A percentile compares a stretch with the other conserved stretches of the same genome.
These are phyloP conservation scores for Tokudaia tokunoshimensis DNA, from an alignment of 2,797 vertebrate species.

Conservation along the genomic window DNA sequence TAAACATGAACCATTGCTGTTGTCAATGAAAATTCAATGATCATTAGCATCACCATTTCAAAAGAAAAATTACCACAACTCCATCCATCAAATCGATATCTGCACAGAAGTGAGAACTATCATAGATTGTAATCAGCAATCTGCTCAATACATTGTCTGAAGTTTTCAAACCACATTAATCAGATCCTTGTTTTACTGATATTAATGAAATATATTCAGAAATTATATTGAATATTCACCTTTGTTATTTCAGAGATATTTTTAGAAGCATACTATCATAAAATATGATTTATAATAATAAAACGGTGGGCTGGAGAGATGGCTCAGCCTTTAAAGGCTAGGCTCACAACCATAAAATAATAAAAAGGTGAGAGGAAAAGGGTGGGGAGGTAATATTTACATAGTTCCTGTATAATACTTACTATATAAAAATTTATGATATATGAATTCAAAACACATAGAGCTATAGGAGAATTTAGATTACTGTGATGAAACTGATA, in stretches of 20 bases:
- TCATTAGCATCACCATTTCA: constrained; percentile 63
- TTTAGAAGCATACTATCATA: not conserved
- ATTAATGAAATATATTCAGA: constrained; percentile 45
- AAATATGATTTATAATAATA: constrained; percentile 40
- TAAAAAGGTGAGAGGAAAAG: not conserved
- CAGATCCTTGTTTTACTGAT: constrained; percentile 72
- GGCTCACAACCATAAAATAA: not conserved
- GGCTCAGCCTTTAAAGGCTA: too few relatives aligned
- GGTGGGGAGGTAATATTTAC: not conserved
- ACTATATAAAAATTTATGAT: constrained; percentile 13
- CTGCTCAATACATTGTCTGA: constrained; percentile 68
- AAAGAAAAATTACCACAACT: constrained; percentile 74
- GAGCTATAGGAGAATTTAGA: not conserved
- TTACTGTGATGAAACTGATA: not conserved
- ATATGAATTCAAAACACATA: not conserved
- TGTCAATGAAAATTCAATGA: constrained; percentile 64
- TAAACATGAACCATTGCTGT: constrained; percentile 45
- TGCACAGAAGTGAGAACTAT: constrained; percentile 49
- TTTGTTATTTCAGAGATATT: constrained; percentile 47
- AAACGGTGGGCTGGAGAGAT: not conserved
- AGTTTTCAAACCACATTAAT: constrained; percentile 69
- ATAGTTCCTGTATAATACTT: not conserved
- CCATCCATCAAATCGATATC: constrained; percentile 77
- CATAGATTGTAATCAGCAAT: constrained; percentile 71
- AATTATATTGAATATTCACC: constrained; percentile 50